A percentile compares a stretch with the other conserved stretches of the same genome.
These are phyloP conservation scores for Porites cylindrica DNA, from an alignment of 92 coral and sea anemone species.

Conservation along the genomic window DNA sequence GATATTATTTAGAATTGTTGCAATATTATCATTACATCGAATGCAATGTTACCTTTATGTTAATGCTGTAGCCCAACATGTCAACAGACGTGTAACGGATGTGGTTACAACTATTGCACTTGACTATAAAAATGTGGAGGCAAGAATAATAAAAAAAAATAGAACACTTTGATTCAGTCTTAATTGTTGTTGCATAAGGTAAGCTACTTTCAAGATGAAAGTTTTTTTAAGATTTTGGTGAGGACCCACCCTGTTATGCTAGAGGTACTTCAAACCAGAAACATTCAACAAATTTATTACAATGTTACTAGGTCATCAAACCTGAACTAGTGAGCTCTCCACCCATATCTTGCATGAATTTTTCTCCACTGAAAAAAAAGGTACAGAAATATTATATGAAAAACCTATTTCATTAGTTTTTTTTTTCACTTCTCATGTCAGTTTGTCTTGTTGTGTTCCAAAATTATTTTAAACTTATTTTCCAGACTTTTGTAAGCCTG, in stretches of 20 bases:
- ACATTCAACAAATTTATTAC: too few species aligned
- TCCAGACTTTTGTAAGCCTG: background rate
- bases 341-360: slow-evolving; percentile 16
- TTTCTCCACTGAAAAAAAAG: slow-evolving; percentile 4
- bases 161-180: slow-evolving; percentile 8
- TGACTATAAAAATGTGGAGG: too few species aligned
- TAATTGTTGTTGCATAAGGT: slow-evolving; percentile 4
- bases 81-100: background rate
- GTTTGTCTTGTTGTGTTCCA: background rate
- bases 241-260: slow-evolving; percentile 12
- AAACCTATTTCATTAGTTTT: too few species aligned
- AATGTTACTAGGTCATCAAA: background rate
- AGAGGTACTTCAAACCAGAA: background rate
- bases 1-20: too few species aligned
- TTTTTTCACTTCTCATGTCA: too few species aligned
- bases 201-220: too few species aligned
- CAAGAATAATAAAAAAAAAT: too few species aligned
- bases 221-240: background rate
- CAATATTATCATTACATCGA: background rate
- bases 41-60: slow-evolving; percentile 8
- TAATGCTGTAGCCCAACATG: slow-evolving; percentile 13
- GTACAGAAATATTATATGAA: too few species aligned
- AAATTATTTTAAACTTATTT: slow-evolving; percentile 7
- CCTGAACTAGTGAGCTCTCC: slow-evolving; percentile 21
- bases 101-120: too few species aligned